Evolutionary conservation across 2,797 vertebrate species (phyloP).

Genomic region (Enteromius mattozi): DNA sequence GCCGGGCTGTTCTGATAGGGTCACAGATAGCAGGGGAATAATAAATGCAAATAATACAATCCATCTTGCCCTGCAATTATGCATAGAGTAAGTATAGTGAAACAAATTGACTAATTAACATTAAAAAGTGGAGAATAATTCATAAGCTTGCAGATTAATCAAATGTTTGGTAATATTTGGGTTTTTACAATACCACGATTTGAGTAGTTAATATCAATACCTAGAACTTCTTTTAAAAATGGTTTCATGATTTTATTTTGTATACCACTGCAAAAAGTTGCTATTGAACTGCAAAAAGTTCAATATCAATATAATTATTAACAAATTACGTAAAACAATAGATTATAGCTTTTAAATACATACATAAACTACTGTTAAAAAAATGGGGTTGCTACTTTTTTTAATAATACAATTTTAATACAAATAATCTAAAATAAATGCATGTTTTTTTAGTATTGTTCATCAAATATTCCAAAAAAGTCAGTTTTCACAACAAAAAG

Average conservation of each 20-base stretch:
- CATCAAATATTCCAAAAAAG: not conserved
- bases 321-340: not conserved
- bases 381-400: not conserved
- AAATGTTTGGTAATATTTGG: not conserved
- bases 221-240: not conserved
- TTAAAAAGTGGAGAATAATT: not conserved
- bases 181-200: not conserved
- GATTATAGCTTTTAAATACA: not conserved
- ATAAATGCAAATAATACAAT: not conserved
- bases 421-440: not conserved
- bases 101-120: not conserved
- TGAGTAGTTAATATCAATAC: not conserved
- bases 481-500: not conserved
- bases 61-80: not conserved
- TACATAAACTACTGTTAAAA: not conserved
- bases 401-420: not conserved
- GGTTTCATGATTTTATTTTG: not conserved
- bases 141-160: not conserved
- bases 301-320: not conserved
- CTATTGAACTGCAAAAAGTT: not conserved
- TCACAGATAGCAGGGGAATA: not conserved
- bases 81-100: not conserved
- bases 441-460: not conserved
- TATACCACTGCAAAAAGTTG: not conserved
- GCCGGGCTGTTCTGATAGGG: not conserved